phyloP scores from a whole-genome alignment of 1,140 invertebrate genomes.

The Anagrus nilaparvatae region DNA sequence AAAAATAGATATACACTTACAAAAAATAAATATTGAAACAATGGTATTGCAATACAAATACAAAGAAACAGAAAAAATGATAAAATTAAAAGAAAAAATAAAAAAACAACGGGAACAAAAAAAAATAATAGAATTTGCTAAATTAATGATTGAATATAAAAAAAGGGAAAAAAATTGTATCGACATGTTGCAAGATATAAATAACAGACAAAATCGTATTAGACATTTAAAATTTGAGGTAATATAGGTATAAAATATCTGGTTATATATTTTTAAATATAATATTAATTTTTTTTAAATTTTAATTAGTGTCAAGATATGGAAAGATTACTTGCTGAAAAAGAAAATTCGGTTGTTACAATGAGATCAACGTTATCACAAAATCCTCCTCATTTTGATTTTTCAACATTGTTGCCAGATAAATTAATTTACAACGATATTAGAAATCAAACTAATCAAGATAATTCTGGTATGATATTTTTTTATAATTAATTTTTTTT shows the following conservation, averaged over 20 bases:
- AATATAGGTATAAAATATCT: not conserved
- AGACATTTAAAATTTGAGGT: not conserved
- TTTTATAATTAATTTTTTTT: not conserved
- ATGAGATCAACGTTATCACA: not conserved
- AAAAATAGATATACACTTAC: not conserved
- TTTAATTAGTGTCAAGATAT: slow-evolving; percentile 5
- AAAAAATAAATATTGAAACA: not conserved
- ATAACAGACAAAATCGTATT: slow-evolving; percentile 1
- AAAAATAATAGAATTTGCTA: slow-evolving; percentile 12
- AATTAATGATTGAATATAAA: slow-evolving; percentile 7
- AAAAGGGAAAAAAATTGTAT: slow-evolving; percentile 2
- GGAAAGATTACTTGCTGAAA: slow-evolving; percentile 3
- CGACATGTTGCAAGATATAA: not conserved
- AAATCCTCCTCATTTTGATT: slow-evolving; percentile 5
- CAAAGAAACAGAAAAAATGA: not conserved
- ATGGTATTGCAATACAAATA: slow-evolving; percentile 5
- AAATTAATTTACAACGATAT: too few relatives aligned
- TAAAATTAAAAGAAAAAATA: slow-evolving; percentile 4
- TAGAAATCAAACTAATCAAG: not conserved
- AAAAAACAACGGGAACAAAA: slow-evolving; percentile 5
- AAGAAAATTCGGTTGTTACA: not conserved
- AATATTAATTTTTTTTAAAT: not conserved
- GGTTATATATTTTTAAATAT: not conserved
- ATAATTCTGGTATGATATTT: slow-evolving; percentile 4
- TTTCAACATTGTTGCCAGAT: slow-evolving; percentile 10